Conservation (phyloP, 1,140 invertebrate genomes). For the Triops longicaudatus region DNA sequence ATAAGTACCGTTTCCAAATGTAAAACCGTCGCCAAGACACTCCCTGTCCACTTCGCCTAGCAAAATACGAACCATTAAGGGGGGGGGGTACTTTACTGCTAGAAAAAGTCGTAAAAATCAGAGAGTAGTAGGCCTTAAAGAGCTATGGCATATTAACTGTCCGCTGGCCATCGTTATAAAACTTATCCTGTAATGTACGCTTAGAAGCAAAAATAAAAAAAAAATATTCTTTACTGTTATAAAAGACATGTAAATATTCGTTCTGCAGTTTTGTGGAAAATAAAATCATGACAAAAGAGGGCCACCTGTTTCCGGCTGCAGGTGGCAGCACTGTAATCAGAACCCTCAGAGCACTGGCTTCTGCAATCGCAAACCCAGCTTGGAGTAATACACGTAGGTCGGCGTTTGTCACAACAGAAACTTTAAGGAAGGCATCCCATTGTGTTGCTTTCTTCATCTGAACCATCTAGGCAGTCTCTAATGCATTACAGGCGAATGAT, state of each 20-base stretch:
- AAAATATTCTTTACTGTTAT: no score
- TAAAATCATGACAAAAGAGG: conserved; percentile 17
- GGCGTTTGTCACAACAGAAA: conserved; percentile 32
- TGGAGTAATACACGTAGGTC: conserved; percentile 46
- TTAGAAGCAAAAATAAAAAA: no score
- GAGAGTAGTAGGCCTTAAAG: neutral
- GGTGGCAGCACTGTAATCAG: conserved; percentile 42
- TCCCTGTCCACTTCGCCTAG: conserved; percentile 33
- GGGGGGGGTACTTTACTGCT: no score
- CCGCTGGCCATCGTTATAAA: neutral
- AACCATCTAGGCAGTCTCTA: conserved; percentile 57
- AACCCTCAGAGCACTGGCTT: conserved; percentile 51
- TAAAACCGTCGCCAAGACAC: conserved; percentile 70
- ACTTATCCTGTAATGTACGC: no score
- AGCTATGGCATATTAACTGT: neutral
- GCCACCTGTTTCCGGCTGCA: conserved; percentile 30
- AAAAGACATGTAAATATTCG: no score
- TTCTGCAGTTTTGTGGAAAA: neutral
- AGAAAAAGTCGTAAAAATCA: no score
- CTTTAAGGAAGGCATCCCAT: conserved; percentile 22
- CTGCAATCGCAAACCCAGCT: conserved; percentile 50
- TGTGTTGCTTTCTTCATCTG: conserved; percentile 57
- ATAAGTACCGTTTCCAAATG: conserved; percentile 72
- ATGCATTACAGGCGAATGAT: conserved; percentile 63
- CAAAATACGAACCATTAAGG: no score